These are phyloP conservation scores for Colaptes auratus DNA, from an alignment of 2,113 vertebrate genomes.

Conservation along the genomic window DNA sequence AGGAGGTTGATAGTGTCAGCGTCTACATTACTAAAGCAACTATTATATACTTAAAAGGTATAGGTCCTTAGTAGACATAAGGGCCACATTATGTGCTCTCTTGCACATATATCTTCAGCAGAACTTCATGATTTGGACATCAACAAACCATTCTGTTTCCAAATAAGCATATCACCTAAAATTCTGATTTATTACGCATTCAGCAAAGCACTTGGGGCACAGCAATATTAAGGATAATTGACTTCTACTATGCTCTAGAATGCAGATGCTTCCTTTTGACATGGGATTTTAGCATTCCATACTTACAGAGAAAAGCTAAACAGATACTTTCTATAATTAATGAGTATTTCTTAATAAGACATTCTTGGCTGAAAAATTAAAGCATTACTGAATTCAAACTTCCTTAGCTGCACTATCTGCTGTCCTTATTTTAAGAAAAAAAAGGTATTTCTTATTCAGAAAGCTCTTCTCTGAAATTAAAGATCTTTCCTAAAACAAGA, in stretches of 20 bases:
- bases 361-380: background rate
- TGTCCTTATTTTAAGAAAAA: background rate
- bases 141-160: background rate
- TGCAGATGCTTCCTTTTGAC: background rate
- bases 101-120: background rate
- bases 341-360: background rate
- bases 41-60: background rate
- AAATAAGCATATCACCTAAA: background rate
- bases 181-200: background rate
- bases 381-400: background rate
- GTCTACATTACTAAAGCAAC: background rate
- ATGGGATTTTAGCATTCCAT: background rate
- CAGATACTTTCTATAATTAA: background rate
- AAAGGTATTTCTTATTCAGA: background rate
- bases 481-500: background rate
- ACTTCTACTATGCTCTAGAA: background rate
- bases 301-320: background rate
- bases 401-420: background rate
- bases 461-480: background rate
- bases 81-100: background rate
- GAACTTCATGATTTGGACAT: background rate
- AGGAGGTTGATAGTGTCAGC: slow-evolving; percentile 34
- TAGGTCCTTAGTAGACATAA: background rate
- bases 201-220: background rate
- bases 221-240: background rate